Percentiles rank a stretch among this genome's conserved stretches.
Conservation (phyloP, 2,113 vertebrate species). For the Vulpes vulpes region DNA sequence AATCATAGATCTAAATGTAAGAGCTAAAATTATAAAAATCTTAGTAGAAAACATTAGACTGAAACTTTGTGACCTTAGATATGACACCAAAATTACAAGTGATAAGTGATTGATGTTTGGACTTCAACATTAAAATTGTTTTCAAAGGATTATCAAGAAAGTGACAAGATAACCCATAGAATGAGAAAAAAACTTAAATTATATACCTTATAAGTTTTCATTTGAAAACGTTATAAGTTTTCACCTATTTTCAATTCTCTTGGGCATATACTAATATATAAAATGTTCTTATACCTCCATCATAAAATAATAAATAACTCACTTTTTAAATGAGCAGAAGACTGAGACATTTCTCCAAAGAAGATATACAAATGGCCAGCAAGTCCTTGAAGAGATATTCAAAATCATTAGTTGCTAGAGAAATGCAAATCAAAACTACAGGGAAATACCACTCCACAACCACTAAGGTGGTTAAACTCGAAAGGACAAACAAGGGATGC, state of each 20-base stretch:
- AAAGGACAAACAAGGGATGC: neutral
- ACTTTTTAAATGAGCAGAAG: neutral
- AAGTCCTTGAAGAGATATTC: neutral
- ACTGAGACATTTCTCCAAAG: neutral
- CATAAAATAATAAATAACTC: neutral
- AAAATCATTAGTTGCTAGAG: neutral
- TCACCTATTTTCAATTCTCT: neutral
- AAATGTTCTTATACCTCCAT: neutral
- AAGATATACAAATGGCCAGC: neutral
- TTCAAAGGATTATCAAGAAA: neutral
- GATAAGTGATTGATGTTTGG: neutral
- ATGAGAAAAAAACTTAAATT: neutral
- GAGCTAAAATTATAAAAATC: neutral
- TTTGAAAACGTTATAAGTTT: neutral
- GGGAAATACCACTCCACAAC: neutral
- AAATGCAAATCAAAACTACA: neutral
- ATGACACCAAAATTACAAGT: conserved; percentile 16
- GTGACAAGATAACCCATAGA: neutral
- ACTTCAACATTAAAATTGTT: neutral
- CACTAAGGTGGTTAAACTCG: neutral
- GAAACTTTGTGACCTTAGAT: neutral
- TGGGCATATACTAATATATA: neutral
- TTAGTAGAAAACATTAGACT: neutral
- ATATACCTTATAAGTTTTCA: neutral
- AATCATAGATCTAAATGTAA: neutral